Evolutionary conservation across 2,113 vertebrate species (phyloP).

Genomic region (Siniperca chuatsi): DNA sequence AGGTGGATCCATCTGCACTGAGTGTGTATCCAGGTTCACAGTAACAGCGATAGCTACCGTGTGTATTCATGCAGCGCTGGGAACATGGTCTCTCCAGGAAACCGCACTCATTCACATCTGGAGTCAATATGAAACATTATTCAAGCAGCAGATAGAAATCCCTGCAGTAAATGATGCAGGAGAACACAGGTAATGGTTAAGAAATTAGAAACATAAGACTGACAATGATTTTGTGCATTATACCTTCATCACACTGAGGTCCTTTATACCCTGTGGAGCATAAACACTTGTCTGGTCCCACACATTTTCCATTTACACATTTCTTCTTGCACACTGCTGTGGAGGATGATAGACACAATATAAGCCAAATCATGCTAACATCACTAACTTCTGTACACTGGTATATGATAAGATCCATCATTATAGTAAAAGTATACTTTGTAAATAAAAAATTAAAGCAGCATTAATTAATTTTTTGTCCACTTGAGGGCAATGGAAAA

Average conservation of each 20-base stretch:
- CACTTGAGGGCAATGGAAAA: background rate
- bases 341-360: slow-evolving; percentile 29
- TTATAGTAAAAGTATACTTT: background rate
- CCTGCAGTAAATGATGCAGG: slow-evolving; percentile 59
- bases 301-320: slow-evolving; percentile 75
- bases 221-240: slow-evolving; percentile 31
- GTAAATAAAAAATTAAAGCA: background rate
- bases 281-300: slow-evolving; percentile 74
- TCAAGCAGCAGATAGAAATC: slow-evolving; percentile 56
- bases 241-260: slow-evolving; percentile 75
- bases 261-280: slow-evolving; percentile 77
- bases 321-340: slow-evolving; percentile 72
- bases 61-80: slow-evolving; percentile 84
- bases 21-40: slow-evolving; percentile 80
- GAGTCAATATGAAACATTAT: slow-evolving; percentile 70
- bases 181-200: slow-evolving; percentile 62
- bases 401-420: background rate
- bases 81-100: slow-evolving; percentile 71
- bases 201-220: slow-evolving; percentile 59
- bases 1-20: slow-evolving; percentile 76
- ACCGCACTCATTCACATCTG: slow-evolving; percentile 85
- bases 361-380: background rate
- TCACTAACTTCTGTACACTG: background rate
- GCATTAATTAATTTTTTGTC: background rate
- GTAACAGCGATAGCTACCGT: slow-evolving; percentile 82